These are phyloP conservation scores for Cheilosia pagana DNA, from an alignment of 2,888 invertebrate genomes.

Conservation along the genomic window DNA sequence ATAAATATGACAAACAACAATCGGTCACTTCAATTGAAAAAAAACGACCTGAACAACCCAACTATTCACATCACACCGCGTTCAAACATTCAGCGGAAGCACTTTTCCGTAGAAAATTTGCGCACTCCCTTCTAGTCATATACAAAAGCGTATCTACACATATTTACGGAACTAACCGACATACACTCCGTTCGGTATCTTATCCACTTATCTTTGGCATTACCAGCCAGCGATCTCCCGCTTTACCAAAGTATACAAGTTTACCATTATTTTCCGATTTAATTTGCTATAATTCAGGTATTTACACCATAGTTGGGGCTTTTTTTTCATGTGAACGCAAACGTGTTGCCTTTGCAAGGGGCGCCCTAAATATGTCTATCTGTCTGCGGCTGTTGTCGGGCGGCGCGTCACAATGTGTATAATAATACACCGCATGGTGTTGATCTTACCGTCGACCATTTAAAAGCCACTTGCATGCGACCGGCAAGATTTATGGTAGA, in stretches of 20 bases:
- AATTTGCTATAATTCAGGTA: constrained; percentile 72
- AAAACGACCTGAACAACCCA: not conserved
- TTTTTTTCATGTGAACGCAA: constrained; percentile 30
- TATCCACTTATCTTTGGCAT: constrained; percentile 56
- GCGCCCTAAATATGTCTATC: constrained; percentile 72
- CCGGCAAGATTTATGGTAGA: constrained; percentile 63
- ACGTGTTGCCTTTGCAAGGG: constrained; percentile 45
- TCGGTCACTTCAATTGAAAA: no score
- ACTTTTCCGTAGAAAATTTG: constrained; percentile 6
- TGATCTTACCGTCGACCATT: constrained; percentile 65
- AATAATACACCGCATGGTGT: constrained; percentile 69
- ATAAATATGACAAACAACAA: no score
- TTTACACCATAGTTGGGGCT: constrained; percentile 42
- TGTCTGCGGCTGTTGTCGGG: constrained; percentile 51
- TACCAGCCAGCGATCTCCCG: constrained; percentile 51
- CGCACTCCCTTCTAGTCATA: constrained; percentile 2
- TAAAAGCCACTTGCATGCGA: constrained; percentile 69
- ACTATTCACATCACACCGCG: not conserved
- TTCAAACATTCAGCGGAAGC: constrained; percentile 2
- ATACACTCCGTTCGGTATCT: constrained; percentile 20
- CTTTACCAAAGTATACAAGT: constrained; percentile 57
- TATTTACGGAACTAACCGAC: constrained; percentile 11
- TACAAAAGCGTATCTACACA: not conserved
- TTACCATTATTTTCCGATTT: constrained; percentile 64
- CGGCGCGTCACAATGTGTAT: constrained; percentile 66